phyloP scores from a whole-genome alignment of 2,797 vertebrate species.

The Anabacerthia variegaticeps region DNA sequence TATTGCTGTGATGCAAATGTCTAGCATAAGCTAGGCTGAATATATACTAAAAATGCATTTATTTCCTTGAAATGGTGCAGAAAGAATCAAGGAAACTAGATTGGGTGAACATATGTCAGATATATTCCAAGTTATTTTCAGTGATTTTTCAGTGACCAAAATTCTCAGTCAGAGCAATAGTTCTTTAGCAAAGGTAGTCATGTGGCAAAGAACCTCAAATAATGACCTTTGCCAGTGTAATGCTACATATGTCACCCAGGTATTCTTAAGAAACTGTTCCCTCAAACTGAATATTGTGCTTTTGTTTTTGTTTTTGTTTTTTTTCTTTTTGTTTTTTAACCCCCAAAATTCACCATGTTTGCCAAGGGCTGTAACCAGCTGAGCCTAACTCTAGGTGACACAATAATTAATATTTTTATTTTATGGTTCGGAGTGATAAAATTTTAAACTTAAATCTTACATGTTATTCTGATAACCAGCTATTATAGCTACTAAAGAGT shows the following conservation, averaged over 20 bases:
- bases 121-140: neutral
- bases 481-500: neutral
- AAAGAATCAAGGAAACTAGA: neutral
- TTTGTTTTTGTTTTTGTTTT: neutral
- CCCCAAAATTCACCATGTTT: neutral
- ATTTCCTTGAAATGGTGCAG: neutral
- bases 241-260: fast-evolving
- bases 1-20: neutral
- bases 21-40: neutral
- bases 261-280: neutral
- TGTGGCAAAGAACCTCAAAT: neutral
- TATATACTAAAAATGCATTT: neutral
- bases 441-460: neutral
- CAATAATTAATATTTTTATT: neutral
- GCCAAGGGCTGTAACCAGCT: neutral
- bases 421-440: neutral
- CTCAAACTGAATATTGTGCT: neutral
- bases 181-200: neutral
- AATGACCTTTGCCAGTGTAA: neutral
- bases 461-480: neutral
- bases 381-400: neutral
- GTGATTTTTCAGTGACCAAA: neutral
- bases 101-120: neutral
- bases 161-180: neutral
- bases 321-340: neutral